Evolutionary conservation across 2,888 invertebrate genomes (phyloP).

Genomic region (Thumatha senex): DNA sequence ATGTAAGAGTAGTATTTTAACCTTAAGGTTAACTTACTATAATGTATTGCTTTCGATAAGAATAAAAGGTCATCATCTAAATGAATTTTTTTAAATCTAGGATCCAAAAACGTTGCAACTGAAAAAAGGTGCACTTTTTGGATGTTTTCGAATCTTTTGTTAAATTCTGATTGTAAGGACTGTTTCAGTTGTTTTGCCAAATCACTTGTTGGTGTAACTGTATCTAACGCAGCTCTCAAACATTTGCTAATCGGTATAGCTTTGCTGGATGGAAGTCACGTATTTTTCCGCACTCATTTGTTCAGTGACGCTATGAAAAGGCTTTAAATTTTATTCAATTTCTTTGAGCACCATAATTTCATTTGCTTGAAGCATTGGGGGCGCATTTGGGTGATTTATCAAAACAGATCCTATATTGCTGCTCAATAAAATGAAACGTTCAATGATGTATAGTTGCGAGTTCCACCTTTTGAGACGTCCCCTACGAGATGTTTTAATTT

Average conservation of each 20-base stretch:
- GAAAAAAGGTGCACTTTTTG: slow-evolving; percentile 20
- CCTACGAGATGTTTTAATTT: slow-evolving; percentile 31
- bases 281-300: slow-evolving; percentile 19
- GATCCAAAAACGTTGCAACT: slow-evolving; percentile 16
- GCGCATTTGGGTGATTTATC: slow-evolving; percentile 17
- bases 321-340: slow-evolving; percentile 11
- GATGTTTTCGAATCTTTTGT: slow-evolving; percentile 23
- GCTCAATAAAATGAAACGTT: slow-evolving; percentile 21
- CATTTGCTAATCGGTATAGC: slow-evolving; percentile 12
- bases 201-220: slow-evolving; percentile 13
- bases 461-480: slow-evolving; percentile 16
- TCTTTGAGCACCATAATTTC: slow-evolving; percentile 24
- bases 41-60: slow-evolving; percentile 22
- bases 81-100: slow-evolving; percentile 17
- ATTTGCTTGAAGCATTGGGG: slow-evolving; percentile 34
- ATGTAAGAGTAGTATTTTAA: not conserved
- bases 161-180: slow-evolving; percentile 17
- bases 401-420: slow-evolving; percentile 28
- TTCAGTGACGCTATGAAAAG: slow-evolving; percentile 13
- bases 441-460: slow-evolving; percentile 25
- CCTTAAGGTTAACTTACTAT: slow-evolving; percentile 13
- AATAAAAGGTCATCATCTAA: slow-evolving; percentile 16
- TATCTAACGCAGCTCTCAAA: slow-evolving; percentile 12
- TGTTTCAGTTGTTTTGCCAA: slow-evolving; percentile 20
- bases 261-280: slow-evolving; percentile 15